These are phyloP conservation scores for Sebastes taczanowskii DNA, from an alignment of 2,797 vertebrate genomes.

Conservation along the genomic window DNA sequence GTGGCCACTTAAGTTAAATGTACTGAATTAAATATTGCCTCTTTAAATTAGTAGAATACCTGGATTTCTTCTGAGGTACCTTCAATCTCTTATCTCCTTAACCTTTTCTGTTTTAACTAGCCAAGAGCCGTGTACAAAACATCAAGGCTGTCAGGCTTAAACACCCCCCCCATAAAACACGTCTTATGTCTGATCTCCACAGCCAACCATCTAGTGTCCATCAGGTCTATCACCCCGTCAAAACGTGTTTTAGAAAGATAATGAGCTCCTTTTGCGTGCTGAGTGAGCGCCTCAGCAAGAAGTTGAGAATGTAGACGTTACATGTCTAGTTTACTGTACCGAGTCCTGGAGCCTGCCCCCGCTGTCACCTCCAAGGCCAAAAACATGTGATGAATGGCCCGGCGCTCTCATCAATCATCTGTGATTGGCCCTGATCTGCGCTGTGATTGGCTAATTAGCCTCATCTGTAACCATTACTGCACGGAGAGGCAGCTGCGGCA, in stretches of 20 bases:
- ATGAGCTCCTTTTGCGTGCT: neutral
- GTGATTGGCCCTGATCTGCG: slow-evolving; percentile 75
- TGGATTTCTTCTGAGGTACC: neutral
- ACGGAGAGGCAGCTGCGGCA: slow-evolving; percentile 61
- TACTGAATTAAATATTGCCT: neutral
- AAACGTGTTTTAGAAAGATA: neutral
- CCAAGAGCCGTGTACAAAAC: neutral
- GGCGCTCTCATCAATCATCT: slow-evolving; percentile 74
- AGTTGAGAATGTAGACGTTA: slow-evolving; percentile 15
- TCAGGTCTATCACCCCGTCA: neutral
- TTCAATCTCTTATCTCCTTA: neutral
- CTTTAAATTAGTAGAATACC: neutral
- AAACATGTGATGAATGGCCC: slow-evolving; percentile 66
- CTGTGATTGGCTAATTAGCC: slow-evolving; percentile 78
- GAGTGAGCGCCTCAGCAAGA: neutral
- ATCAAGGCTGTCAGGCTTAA: no score
- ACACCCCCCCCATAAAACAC: neutral
- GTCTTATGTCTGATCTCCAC: neutral
- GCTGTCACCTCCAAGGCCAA: slow-evolving; percentile 57
- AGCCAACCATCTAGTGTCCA: neutral
- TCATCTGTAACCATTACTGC: slow-evolving; percentile 78
- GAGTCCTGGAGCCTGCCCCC: slow-evolving; percentile 15
- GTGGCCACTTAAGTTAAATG: neutral
- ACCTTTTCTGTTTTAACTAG: neutral
- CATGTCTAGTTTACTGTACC: slow-evolving; percentile 59